These are phyloP conservation scores for Palythoa grandiflora DNA, from an alignment of 92 coral and sea anemone genomes.

Conservation along the genomic window DNA sequence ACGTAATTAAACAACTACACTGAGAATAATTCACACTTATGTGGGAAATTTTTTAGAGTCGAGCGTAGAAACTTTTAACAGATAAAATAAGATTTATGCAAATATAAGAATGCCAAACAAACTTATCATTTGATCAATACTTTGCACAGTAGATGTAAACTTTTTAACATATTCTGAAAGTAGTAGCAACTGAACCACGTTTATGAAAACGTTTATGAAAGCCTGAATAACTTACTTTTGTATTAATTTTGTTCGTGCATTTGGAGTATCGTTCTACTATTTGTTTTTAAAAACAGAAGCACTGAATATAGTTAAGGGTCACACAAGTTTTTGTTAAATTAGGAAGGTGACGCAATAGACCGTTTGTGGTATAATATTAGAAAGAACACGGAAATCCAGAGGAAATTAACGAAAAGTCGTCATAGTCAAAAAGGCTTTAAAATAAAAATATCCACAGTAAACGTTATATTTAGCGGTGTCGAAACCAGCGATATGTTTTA, in stretches of 20 bases:
- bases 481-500: background rate
- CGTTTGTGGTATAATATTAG: background rate
- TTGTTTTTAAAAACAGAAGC: background rate
- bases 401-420: background rate
- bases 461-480: no score
- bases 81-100: slow-evolving; percentile 23
- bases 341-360: background rate
- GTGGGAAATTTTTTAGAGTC: background rate
- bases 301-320: background rate
- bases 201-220: background rate
- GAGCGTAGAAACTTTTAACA: background rate
- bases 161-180: background rate
- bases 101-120: background rate
- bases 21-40: background rate
- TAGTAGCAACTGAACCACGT: background rate
- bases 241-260: background rate
- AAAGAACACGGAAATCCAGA: background rate
- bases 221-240: no score
- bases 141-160: background rate
- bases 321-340: background rate
- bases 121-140: slow-evolving; percentile 11
- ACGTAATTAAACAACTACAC: no score
- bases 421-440: background rate
- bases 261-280: background rate
- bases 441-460: background rate